Conservation (phyloP, 1,140 invertebrate genomes). For the Phenacoccus solenopsis region DNA sequence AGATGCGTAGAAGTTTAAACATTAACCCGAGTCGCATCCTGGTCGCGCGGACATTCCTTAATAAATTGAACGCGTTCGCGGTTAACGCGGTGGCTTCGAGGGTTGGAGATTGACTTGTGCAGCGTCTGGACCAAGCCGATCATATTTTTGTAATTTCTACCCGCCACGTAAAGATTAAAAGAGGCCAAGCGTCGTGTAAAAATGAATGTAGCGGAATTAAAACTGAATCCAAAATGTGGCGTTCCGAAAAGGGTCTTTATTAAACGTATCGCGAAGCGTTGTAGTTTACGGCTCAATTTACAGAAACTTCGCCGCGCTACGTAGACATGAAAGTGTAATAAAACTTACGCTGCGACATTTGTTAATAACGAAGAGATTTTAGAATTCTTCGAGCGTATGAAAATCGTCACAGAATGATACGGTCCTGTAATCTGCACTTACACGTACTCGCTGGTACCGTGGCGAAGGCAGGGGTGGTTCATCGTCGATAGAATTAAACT, state of each 20-base stretch:
- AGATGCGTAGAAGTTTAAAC: neutral
- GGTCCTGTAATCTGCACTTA: neutral
- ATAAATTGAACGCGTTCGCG: neutral
- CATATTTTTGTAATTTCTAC: neutral
- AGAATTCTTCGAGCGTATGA: neutral
- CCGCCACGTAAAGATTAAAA: neutral
- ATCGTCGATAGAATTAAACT: neutral
- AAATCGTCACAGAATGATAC: neutral
- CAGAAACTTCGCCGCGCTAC: neutral
- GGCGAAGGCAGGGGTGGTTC: neutral
- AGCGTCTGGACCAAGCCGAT: too few species aligned
- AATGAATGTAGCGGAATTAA: conserved; percentile 2
- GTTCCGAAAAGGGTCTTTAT: neutral
- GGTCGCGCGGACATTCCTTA: neutral
- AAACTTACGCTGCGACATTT: neutral
- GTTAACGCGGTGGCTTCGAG: too few species aligned
- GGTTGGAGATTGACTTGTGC: too few species aligned
- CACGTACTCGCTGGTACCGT: neutral
- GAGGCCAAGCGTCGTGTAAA: neutral
- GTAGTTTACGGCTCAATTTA: neutral
- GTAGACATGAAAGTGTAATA: neutral
- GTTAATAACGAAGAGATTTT: neutral
- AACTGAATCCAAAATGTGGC: neutral
- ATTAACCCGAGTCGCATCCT: neutral
- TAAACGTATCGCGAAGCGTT: neutral